Conservation (phyloP, 2,113 vertebrate genomes). For the Pachyramphus minor region DNA sequence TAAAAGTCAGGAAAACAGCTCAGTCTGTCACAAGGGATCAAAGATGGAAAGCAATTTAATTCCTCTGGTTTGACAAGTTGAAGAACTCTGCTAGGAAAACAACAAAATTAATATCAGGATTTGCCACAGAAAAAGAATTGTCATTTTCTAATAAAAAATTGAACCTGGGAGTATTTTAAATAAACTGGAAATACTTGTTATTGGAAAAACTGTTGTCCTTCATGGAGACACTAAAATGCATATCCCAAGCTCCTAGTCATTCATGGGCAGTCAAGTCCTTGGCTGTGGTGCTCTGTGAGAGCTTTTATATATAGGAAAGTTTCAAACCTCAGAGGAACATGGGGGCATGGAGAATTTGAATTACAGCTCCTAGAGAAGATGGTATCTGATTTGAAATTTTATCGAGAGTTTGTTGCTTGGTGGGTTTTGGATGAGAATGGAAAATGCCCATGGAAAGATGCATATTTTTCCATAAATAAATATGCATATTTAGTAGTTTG, state of each 20-base stretch:
- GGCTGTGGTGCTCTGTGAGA: not conserved
- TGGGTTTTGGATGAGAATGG: not conserved
- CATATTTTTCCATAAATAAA: not conserved
- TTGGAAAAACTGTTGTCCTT: not conserved
- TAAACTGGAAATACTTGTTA: not conserved
- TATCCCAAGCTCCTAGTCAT: not conserved
- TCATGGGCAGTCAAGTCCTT: not conserved
- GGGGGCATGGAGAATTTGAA: not conserved
- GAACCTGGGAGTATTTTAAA: not conserved
- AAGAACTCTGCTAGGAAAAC: not conserved
- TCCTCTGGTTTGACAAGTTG: not conserved
- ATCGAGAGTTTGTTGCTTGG: not conserved
- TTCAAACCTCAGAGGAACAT: not conserved
- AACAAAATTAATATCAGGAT: not conserved
- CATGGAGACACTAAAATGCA: not conserved
- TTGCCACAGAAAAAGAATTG: not conserved
- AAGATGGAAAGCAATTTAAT: not conserved
- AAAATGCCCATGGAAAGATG: not conserved
- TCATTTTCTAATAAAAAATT: not conserved
- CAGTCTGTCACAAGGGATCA: not conserved
- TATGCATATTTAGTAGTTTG: not conserved
- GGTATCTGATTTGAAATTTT: not conserved
- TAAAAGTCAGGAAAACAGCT: not conserved
- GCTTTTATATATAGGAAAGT: not conserved
- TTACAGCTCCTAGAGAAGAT: not conserved